Conservation (phyloP, 1,140 invertebrate species). For the Choristoneura fumiferana region DNA sequence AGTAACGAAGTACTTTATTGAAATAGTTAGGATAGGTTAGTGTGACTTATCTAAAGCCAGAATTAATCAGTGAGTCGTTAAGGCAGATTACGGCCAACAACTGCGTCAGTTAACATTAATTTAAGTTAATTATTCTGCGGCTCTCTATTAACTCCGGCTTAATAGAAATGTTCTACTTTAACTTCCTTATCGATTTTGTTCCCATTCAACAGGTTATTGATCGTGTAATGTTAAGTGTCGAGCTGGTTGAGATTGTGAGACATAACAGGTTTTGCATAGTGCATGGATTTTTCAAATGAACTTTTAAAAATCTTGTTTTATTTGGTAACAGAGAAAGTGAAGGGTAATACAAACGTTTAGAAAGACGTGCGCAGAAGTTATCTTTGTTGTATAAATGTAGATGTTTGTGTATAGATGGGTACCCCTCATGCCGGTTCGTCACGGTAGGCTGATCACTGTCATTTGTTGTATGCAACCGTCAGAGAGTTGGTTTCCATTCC, state of each 20-base stretch:
- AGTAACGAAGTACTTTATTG: neutral
- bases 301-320: no score
- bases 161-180: slow-evolving; percentile 8
- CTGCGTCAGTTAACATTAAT: neutral
- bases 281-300: no score
- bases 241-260: no score
- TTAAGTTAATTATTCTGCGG: slow-evolving; percentile 6
- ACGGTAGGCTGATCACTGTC: slow-evolving; percentile 9
- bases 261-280: no score
- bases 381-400: neutral
- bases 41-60: neutral
- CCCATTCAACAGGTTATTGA: no score
- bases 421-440: slow-evolving; percentile 1
- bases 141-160: slow-evolving; percentile 11
- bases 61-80: neutral
- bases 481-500: slow-evolving; percentile 11
- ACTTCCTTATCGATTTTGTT: neutral
- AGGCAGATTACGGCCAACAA: neutral
- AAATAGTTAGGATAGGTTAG: neutral
- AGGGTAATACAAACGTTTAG: neutral
- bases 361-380: neutral
- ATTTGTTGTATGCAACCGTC: slow-evolving; percentile 4
- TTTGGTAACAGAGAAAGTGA: no score
- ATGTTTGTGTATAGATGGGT: neutral
- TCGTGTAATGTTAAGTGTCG: no score